Base-by-base conservation (phyloP, 2,797 vertebrate genomes). In the Enteromius mattozi region DNA sequence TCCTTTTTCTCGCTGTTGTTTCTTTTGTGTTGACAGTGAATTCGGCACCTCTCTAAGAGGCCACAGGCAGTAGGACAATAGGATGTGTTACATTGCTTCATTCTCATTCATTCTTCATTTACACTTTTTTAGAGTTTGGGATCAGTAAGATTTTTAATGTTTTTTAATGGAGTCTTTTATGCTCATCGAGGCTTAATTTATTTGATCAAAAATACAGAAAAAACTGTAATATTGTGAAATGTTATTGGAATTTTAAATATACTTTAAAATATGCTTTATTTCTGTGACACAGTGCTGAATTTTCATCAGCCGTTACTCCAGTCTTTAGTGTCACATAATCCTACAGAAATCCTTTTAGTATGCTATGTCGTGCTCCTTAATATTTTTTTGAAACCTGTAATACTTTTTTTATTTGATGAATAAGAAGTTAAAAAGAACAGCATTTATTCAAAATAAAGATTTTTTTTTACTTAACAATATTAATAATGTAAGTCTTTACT, bases 1-100 rank as follows among this genome's bases (percentile, higher is more conserved):
- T 78, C 76, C 74, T 83, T 83, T 77, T 85, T 77, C 65, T 79
- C 71, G 78, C 85, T 71, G 51, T 78, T 59, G 45, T 81, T 82
- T 79, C 56, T 80, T 74, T 82, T 87, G 69, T 82, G 69, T 66
- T 42, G 82, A 66, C 35, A 14, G 10, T 83, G 21, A 72, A 75
- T 85, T 56, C 59, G 74, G 61, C 81, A 71, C 33, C 68, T 84
- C 56, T 76, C 40, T 80, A 51, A 76, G 83, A 83, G 69, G 40
- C 37, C 75, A 27, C 24, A 47, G 33, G 10, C 27, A 35, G 21
- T 80, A 33, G 45, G 47, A 33, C 63, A 78, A 30, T 68, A 45
- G 16, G n/a, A 40, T 75, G 30, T 65, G 59, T 85, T 63, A 66
- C 37, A 8, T 35, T 47, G 54, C 59, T 74, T 74, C 40, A 66